phyloP scores from a whole-genome alignment of 2,888 invertebrate species.

The Nephrotoma appendiculata region DNA sequence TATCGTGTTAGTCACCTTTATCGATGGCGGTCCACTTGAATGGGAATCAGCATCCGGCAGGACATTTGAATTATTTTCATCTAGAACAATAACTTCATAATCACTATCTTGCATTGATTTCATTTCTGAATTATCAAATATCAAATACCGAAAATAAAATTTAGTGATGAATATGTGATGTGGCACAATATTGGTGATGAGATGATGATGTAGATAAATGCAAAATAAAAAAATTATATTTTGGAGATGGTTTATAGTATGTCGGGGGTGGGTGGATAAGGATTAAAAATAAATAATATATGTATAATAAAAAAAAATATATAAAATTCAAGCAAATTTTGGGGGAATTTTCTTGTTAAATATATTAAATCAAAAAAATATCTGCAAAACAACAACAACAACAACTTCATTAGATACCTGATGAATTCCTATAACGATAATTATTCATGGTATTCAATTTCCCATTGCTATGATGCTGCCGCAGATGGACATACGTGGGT shows the following conservation, averaged over 20 bases:
- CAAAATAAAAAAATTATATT: background rate
- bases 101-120: slow-evolving; percentile 57
- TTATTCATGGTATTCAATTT: slow-evolving; percentile 19
- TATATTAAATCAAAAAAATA: background rate
- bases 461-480: slow-evolving; percentile 3
- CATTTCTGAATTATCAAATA: slow-evolving; percentile 19
- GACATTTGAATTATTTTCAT: slow-evolving; percentile 73
- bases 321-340: background rate
- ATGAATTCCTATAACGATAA: slow-evolving; percentile 30
- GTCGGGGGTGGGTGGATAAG: background rate
- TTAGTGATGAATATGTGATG: background rate
- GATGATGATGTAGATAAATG: background rate
- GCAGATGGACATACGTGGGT: slow-evolving; percentile 2
- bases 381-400: background rate
- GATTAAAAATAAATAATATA: background rate
- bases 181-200: background rate
- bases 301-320: background rate
- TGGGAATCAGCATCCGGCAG: slow-evolving; percentile 66
- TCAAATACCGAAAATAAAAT: background rate
- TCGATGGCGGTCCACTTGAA: slow-evolving; percentile 60
- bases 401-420: slow-evolving; percentile 12
- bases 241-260: background rate
- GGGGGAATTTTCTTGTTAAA: background rate
- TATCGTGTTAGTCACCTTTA: slow-evolving; percentile 48
- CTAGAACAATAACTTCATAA: slow-evolving; percentile 80